Conservation (phyloP, 2,888 invertebrate species). For the Koerneria pararmatus region DNA sequence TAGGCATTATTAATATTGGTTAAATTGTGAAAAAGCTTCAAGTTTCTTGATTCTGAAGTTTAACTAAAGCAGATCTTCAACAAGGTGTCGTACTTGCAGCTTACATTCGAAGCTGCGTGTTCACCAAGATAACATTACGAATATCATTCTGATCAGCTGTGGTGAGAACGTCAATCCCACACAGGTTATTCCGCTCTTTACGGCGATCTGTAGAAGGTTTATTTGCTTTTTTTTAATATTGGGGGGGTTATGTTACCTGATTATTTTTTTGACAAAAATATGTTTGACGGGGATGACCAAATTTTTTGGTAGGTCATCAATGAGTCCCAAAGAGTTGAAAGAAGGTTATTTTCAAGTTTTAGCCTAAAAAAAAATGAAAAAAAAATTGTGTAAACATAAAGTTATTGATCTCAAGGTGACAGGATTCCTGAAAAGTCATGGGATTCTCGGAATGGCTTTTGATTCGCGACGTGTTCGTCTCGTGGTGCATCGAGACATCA, state of each 20-base stretch:
- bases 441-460: conserved; percentile 46
- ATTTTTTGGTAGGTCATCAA: too few relatives aligned
- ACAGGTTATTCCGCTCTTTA: conserved; percentile 23
- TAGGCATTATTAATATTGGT: neutral
- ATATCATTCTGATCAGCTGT: conserved; percentile 46
- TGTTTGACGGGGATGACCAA: too few relatives aligned
- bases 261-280: too few relatives aligned
- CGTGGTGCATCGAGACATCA: conserved; percentile 41
- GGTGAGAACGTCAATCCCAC: conserved; percentile 32
- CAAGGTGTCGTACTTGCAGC: neutral
- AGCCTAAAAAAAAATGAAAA: neutral
- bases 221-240: too few relatives aligned
- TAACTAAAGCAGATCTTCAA: neutral
- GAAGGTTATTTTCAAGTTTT: neutral
- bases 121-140: conserved; percentile 38
- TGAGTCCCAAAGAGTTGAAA: too few relatives aligned
- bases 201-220: neutral
- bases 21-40: neutral
- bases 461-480: conserved; percentile 42
- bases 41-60: neutral
- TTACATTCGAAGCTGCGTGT: conserved; percentile 19
- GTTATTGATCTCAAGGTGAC: conserved; percentile 26
- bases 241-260: too few relatives aligned
- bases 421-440: conserved; percentile 35
- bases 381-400: neutral